phyloP scores from a whole-genome alignment of 2,113 vertebrate species.

The Ovis canadensis region DNA sequence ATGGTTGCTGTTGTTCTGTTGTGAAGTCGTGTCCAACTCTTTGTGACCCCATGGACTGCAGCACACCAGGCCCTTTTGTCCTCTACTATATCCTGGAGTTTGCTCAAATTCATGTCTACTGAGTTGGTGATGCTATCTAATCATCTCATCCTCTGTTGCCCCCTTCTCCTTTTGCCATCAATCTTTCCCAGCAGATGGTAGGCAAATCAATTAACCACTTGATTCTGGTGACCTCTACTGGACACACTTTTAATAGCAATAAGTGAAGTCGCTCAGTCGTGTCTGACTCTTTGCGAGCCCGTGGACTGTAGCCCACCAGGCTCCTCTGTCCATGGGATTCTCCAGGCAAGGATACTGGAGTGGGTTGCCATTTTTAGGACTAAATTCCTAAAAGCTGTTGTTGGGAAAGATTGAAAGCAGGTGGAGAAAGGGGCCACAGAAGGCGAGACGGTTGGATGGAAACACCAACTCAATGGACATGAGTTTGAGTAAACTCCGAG shows the following conservation, averaged over 20 bases:
- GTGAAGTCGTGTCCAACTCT: neutral
- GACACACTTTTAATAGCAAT: neutral
- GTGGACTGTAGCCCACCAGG: too few relatives aligned
- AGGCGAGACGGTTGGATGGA: neutral
- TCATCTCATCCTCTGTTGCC: neutral
- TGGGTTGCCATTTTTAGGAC: too few relatives aligned
- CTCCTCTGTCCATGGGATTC: too few relatives aligned
- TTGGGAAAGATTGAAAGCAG: neutral
- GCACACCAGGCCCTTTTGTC: neutral
- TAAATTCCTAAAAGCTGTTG: neutral
- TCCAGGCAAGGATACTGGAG: too few relatives aligned
- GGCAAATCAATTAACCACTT: neutral
- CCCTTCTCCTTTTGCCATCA: neutral
- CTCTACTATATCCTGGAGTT: neutral
- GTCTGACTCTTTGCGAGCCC: too few relatives aligned
- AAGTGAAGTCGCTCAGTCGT: too few relatives aligned
- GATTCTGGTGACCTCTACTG: conserved; percentile 35
- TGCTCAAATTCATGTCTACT: neutral
- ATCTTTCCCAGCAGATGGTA: neutral
- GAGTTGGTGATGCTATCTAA: neutral
- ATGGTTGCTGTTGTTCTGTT: neutral
- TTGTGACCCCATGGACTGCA: neutral
- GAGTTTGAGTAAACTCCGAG: neutral
- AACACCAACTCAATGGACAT: neutral
- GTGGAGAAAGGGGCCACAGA: neutral